A percentile compares a stretch with the other conserved stretches of the same genome.
phyloP scores from a whole-genome alignment of 2,888 invertebrate genomes.

The Nasonia oneida region DNA sequence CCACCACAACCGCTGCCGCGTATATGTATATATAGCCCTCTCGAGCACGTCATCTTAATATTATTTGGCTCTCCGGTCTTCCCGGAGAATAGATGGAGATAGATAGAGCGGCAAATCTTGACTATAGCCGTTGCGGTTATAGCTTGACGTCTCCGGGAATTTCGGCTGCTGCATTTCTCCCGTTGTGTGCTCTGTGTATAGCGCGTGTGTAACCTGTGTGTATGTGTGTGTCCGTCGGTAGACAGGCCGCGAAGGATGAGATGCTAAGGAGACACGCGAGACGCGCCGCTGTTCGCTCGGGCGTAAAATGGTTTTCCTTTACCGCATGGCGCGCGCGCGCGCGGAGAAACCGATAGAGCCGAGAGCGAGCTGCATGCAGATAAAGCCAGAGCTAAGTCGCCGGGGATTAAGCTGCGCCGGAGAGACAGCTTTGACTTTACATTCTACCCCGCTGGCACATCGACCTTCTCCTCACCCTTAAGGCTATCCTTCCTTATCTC shows the following conservation, averaged over 20 bases:
- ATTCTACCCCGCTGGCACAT: constrained; percentile 16
- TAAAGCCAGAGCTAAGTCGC: constrained; percentile 36
- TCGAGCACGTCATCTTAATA: constrained; percentile 38
- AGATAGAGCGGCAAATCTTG: constrained; percentile 30
- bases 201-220: no score
- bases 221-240: not conserved
- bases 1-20: not conserved
- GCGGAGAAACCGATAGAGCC: constrained; percentile 26
- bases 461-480: not conserved
- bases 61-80: constrained; percentile 37
- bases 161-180: constrained; percentile 1
- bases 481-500: not conserved
- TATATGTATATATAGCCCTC: not conserved
- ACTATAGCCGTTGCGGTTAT: constrained; percentile 19
- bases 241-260: constrained; percentile 63
- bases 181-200: not conserved
- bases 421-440: constrained; percentile 51
- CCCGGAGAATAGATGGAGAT: constrained; percentile 3
- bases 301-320: constrained; percentile 75
- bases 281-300: constrained; percentile 67
- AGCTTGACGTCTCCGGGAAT: constrained; percentile 3
- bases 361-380: constrained; percentile 46
- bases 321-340: constrained; percentile 55
- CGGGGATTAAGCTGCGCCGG: constrained; percentile 36
- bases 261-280: constrained; percentile 73